Base-by-base conservation (phyloP, 2,113 vertebrate species). In the Sciurus niger region DNA sequence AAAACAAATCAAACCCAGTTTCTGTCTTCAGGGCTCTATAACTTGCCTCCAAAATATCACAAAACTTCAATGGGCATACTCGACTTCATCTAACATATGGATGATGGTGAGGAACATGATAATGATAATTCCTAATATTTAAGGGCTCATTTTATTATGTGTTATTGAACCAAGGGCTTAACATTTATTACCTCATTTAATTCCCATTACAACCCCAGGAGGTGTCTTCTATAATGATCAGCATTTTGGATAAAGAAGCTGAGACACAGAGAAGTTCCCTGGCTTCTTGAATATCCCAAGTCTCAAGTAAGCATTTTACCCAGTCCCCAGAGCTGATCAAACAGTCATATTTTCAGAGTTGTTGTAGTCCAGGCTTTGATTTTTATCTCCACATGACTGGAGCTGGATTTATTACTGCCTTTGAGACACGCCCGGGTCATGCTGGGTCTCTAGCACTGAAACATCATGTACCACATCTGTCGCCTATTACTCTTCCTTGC, bases 401-500 rank as follows among this genome's bases (percentile, higher is more conserved):
- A 84, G 70, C 68, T 79, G 93, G 25, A 68, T 79, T 95, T 58
- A 74, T 11, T 11, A 17, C n/a, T 51, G 25, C 90, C 89, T 95
- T 80, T 88, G 96, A 93, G 93, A 77, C 6, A 6, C 9, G 22
- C 87, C 76, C 8, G 9, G 95, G 92, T 93, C 96, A 70, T 2
- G 22, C 2, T 2, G 20, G 55, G 84, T 96, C 95, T 79, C 76
- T 43, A 93, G 76, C 76, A 68, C 78, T 9, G 84, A 97, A 98
- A 63, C 74, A 93, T 84, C 94, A 76, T 78, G 68, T 46, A 76
- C 77, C 92, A n/a, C 94, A 97, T 96, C 96, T 96, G 91, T 87
- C 88, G 4, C 68, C 92, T 85, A 74, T 98, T 97, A 95, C 51
- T 97, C 97, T 95, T 95, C 3, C 9, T 79, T 96, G 97, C 73